phyloP scores from a whole-genome alignment of 2,797 vertebrate genomes.

The Acanthopagrus latus region DNA sequence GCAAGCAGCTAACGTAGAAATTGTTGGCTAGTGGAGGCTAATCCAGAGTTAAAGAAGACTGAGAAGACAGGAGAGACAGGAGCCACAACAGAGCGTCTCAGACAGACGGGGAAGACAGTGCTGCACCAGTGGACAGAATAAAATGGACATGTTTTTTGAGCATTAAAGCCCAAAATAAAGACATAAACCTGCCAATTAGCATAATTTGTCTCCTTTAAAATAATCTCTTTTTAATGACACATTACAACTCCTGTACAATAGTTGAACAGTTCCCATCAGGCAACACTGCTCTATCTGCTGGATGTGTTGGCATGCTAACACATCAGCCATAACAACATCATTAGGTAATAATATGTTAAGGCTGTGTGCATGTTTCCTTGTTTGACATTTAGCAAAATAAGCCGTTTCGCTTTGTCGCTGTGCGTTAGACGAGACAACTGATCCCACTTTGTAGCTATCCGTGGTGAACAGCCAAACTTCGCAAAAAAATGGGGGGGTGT shows the following conservation, averaged over 20 bases:
- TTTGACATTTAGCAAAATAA: slow-evolving; percentile 4
- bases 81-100: too few relatives aligned
- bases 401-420: neutral
- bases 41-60: neutral
- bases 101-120: too few relatives aligned
- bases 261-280: too few relatives aligned
- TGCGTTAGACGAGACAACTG: neutral
- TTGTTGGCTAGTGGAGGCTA: too few relatives aligned
- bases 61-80: neutral
- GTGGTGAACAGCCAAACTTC: neutral
- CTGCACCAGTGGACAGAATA: too few relatives aligned
- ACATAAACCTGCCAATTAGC: too few relatives aligned
- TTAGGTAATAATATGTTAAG: neutral
- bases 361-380: neutral
- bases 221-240: too few relatives aligned
- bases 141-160: too few relatives aligned
- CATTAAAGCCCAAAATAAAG: too few relatives aligned
- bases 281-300: neutral
- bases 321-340: neutral
- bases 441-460: neutral
- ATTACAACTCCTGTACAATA: too few relatives aligned
- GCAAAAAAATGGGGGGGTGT: neutral
- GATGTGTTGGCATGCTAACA: neutral
- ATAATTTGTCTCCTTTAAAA: too few relatives aligned
- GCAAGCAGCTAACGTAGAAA: neutral